Base-by-base conservation (phyloP, 1,140 invertebrate genomes). In the Drosophila rufa region DNA sequence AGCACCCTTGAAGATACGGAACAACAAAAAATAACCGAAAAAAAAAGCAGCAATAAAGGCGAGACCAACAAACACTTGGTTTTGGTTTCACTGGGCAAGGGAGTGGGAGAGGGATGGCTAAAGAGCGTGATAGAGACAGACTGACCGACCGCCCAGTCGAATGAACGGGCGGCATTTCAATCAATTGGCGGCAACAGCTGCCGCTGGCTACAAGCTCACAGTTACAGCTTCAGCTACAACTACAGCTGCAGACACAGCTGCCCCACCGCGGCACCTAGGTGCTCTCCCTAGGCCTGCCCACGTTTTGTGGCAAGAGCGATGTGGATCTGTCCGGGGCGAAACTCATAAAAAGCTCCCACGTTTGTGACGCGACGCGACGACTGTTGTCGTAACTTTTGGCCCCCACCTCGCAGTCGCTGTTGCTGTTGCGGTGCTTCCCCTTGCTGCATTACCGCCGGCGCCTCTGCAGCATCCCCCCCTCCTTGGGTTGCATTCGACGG, bases 301-400 rank as follows among this genome's bases (percentile, higher is more conserved):
- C 82, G 70, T 62, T 76, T 80, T 65, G 81, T 74, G 82, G 73
- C 79, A 60, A 56, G 48, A 69, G 40, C 76, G 71, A 71, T 74
- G 68, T 85, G 74, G 47, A 67, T 75, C 50, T 66, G 27, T 69
- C 66, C 12, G 53, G 76, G 78, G 62, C 64, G 78, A 78, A 85
- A 84, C 82, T 85, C 68, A 85, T 81, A 81, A 85, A 81, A 85
- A 81, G 82, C 82, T 85, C 82, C 82, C 78, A 85, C 82, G 82
- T 85, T 66, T 85, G 64, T 70, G 70, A 86, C 61, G 80, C 61
- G 75, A 64, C 55, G 50, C 70, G 57, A 69, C 82, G 70, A 79
- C 66, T 68, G 55, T 80, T 77, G 79, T 79, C 79, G 79, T 87
- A 82, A 86, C 83, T 86, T 79, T 73, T 62, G 43, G 38, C 40